A percentile compares a stretch with the other conserved stretches of the same genome.
These are phyloP conservation scores for Steinernema khuongi DNA, from an alignment of 1,140 invertebrate genomes.

Conservation along the genomic window DNA sequence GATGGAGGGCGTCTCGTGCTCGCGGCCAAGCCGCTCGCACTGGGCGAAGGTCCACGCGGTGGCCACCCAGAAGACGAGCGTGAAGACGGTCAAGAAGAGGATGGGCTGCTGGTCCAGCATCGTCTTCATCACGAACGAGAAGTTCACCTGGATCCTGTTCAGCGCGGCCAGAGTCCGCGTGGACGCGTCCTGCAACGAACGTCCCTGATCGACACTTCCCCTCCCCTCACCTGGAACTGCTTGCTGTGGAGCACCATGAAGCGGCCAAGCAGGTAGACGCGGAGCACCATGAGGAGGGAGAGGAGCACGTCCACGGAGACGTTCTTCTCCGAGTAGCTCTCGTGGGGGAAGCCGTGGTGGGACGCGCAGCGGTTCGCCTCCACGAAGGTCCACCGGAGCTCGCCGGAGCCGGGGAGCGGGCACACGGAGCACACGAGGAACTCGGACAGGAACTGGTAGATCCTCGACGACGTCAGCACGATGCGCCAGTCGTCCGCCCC, in stretches of 20 bases:
- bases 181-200: slow-evolving; percentile 76
- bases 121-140: slow-evolving; percentile 95
- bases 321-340: slow-evolving; percentile 25
- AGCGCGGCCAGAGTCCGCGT: slow-evolving; percentile 75
- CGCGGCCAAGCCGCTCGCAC: slow-evolving; percentile 33
- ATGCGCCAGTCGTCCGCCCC: slow-evolving; percentile 58
- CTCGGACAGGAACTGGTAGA: slow-evolving; percentile 45
- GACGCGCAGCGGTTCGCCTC: slow-evolving; percentile 29
- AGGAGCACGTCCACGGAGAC: slow-evolving; percentile 74
- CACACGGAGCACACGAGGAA: slow-evolving; percentile 47
- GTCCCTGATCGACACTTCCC: not conserved
- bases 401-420: slow-evolving; percentile 43
- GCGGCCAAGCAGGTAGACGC: slow-evolving; percentile 95
- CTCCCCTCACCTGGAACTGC: slow-evolving; percentile 68
- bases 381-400: slow-evolving; percentile 43
- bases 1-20: slow-evolving; percentile 37
- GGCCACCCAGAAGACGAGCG: slow-evolving; percentile 52
- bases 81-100: slow-evolving; percentile 50
- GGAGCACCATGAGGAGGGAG: slow-evolving; percentile 96
- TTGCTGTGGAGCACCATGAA: slow-evolving; percentile 99
- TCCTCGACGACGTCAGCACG: slow-evolving; percentile 45
- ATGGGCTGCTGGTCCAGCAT: slow-evolving; percentile 69
- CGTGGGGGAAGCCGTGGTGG: too few relatives aligned
- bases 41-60: slow-evolving; percentile 55
- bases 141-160: slow-evolving; percentile 85